Base-by-base conservation (phyloP, 92 coral and sea anemone genomes). In the Palythoa caribaeorum region DNA sequence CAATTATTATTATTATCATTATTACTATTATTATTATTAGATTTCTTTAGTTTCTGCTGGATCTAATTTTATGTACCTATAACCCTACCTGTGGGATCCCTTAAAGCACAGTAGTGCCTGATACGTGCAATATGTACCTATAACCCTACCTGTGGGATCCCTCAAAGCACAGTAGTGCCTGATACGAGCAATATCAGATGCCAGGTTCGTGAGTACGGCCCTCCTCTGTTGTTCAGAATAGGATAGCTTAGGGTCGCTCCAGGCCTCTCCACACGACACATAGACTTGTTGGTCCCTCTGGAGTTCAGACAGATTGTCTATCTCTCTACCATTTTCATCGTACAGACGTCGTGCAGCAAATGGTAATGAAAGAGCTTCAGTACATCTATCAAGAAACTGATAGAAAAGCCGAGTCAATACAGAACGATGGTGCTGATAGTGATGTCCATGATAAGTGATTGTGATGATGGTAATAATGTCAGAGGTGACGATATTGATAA, bases 171-270 rank as follows among this genome's bases (percentile, higher is more conserved):
- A 92, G 78, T 89, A 96, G 60, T 93, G 98, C 68, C 98, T 88
- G 36, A 96, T 92, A 65, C 90, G 96, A 35, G 94, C 95, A 76
- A 96, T 90, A 79, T 96, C 99, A 39, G 96, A 90, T 3, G 99
- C 98, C 6, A 96, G 92, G 85, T 95, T 96, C 8, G 93, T 96
- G 39, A 96, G 90, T 11, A 96, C 93, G 8, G 95, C 91, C 70
- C 97, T 87, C 51, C 98, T 90, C 85, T 96, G 98, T 19, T 96
- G 99, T 71, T 95, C 99, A 10, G 99, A 95, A 83, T 96, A 87
- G 13, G 99, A 93, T 70, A 93, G 85, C 78, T 96, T 92, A 47
- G 94, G 96, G 86, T 96, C 96, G 70, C 90, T 92, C 99, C 99
- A 96, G 15, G 96, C 90, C 89, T 96, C 98, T 1, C 98, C 99